These are phyloP conservation scores for Drosophila lowei DNA, from an alignment of 1,140 invertebrate species.

Conservation along the genomic window DNA sequence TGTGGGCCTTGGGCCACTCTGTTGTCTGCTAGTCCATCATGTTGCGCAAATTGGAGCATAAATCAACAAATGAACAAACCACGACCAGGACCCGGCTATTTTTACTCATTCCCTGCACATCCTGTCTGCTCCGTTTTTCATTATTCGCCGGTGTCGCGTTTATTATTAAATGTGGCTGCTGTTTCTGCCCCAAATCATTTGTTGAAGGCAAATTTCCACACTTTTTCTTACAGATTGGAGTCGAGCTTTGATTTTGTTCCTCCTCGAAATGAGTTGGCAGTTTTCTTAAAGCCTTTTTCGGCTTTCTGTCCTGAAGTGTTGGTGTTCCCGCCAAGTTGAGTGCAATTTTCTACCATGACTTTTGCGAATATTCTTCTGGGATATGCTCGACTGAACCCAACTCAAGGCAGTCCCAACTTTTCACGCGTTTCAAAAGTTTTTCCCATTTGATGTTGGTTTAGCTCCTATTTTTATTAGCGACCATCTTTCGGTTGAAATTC, in stretches of 20 bases:
- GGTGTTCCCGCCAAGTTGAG: slow-evolving; percentile 12
- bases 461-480: slow-evolving; percentile 54
- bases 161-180: slow-evolving; percentile 48
- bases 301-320: slow-evolving; percentile 52
- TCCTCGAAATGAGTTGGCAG: slow-evolving; percentile 29
- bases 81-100: slow-evolving; percentile 39
- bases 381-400: slow-evolving; percentile 13
- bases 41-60: slow-evolving; percentile 71
- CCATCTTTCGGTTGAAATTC: slow-evolving; percentile 15
- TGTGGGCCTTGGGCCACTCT: slow-evolving; percentile 10
- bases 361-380: slow-evolving; percentile 33
- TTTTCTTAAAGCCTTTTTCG: slow-evolving; percentile 49
- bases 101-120: slow-evolving; percentile 48
- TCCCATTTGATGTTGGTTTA: slow-evolving; percentile 53
- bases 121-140: slow-evolving; percentile 45
- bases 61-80: slow-evolving; percentile 67
- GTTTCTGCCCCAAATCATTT: slow-evolving; percentile 21
- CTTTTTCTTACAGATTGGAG: neutral
- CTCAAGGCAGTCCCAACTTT: slow-evolving; percentile 23
- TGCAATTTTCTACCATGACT: slow-evolving; percentile 70
- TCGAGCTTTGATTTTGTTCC: slow-evolving; percentile 23
- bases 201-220: slow-evolving; percentile 13
- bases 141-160: slow-evolving; percentile 41
- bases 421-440: slow-evolving; percentile 51
- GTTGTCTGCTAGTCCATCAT: slow-evolving; percentile 55